Percentiles rank a stretch among this genome's conserved stretches.
These are phyloP conservation scores for Brienomyrus brachyistius DNA, from an alignment of 2,113 vertebrate genomes.

Conservation along the genomic window DNA sequence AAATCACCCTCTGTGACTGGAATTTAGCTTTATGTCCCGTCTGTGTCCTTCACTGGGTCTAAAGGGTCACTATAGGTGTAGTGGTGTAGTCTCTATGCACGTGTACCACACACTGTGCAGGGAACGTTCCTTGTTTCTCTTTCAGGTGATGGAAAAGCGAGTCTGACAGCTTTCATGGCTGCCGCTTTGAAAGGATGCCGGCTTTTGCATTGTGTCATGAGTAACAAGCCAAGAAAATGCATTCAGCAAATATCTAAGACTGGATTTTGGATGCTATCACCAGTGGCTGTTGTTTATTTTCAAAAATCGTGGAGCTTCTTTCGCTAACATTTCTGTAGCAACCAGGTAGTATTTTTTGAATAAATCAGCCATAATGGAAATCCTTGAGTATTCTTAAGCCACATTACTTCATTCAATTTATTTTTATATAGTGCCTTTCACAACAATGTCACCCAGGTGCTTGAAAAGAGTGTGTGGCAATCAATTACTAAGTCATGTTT, in stretches of 20 bases:
- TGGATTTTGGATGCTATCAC: not conserved
- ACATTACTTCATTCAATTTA: not conserved
- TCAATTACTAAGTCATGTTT: not conserved
- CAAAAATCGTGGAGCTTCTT: not conserved
- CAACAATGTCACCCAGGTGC: not conserved
- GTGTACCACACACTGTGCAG: not conserved
- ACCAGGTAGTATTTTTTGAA: not conserved
- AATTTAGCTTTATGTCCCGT: constrained; percentile 38
- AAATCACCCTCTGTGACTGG: constrained; percentile 50
- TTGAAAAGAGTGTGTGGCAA: not conserved
- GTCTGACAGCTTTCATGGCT: not conserved
- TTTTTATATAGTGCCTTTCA: not conserved
- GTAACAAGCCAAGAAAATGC: not conserved
- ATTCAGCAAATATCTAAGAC: not conserved
- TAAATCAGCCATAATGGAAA: not conserved
- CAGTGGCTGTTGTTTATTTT: not conserved
- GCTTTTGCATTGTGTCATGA: not conserved
- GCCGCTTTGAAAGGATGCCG: not conserved
- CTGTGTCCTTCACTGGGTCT: constrained; percentile 24
- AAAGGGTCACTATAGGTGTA: not conserved
- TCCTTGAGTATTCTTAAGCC: not conserved
- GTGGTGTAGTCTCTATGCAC: not conserved
- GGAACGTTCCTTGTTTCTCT: not conserved
- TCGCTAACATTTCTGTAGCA: not conserved
- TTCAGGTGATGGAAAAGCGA: not conserved